Evolutionary conservation across 2,113 vertebrate genomes (phyloP), one percentile per base, ranked within the genome.

Genomic region (Thinocorus orbignyianus): DNA sequence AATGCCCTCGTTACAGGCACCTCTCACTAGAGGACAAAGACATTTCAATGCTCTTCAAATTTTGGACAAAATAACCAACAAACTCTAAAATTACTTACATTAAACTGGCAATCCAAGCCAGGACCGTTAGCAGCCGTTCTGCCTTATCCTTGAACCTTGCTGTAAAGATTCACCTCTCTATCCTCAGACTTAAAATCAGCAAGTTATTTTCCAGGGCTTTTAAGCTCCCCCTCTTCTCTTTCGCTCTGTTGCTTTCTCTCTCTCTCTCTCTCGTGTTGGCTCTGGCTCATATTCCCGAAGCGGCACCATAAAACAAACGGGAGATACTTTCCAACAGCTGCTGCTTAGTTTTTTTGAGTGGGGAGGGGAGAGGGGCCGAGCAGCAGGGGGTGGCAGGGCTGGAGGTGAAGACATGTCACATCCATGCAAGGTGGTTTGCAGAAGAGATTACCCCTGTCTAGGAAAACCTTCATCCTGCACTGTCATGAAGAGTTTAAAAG

Each of bases 261-360:
- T 62, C 78, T 44, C 46, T 41, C 85, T 14, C 58, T 42, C 66
- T 62, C 78, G 0, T 6, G 81, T 35, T 79, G 89, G 95, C 60
- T 81, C 86, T 57, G 92, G 95, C 88, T 97, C 94, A 33, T 44
- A 57, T 97, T 97, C 95, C 96, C 90, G 26, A 60, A 60, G 95
- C 23, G 0, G 94, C 86, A 58, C 6, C 93, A 81, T 20, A 48
- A 93, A 95, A 72, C 90, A 65, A 95, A 92, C 2, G 72, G 94
- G 76, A 62, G 83, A 30, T 39, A 37, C 84, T 96, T 86, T 17
- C 88, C 93, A 95, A 68, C 96, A 97, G 96, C 97, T 97, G 97
- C 91, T 37, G 5, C 82, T 55, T 35, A 1, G 24, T 22, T 54
- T 39, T 61, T 51, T 46, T 6, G 2, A 69, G 79, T 39, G 28